Evolutionary conservation across 2,888 invertebrate genomes (phyloP).

Genomic region (Aspidiotus destructor): DNA sequence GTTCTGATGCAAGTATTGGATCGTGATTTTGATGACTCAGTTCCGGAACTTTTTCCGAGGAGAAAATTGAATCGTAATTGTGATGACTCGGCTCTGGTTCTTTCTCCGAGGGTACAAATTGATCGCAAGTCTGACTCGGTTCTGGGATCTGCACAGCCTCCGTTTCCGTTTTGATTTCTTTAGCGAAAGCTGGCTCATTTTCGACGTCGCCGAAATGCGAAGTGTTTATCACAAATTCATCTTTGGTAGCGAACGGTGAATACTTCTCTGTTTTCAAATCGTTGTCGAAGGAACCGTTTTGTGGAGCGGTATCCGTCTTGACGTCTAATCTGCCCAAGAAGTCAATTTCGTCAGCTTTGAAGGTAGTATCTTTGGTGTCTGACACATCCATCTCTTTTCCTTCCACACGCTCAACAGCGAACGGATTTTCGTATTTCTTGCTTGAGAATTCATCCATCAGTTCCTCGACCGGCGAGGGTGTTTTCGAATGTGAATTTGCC

Average conservation of each 20-base stretch:
- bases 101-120: too few species aligned
- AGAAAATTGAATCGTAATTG: too few species aligned
- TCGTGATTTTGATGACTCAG: neutral
- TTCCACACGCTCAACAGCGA: neutral
- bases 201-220: neutral
- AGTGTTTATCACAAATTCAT: neutral
- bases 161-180: neutral
- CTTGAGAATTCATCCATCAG: neutral
- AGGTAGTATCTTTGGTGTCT: neutral
- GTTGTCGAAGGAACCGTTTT: neutral
- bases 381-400: slow-evolving; percentile 15
- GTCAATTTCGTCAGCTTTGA: neutral
- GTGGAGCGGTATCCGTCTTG: neutral
- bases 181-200: neutral
- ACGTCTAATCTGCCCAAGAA: neutral
- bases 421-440: slow-evolving; percentile 15
- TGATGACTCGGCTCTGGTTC: too few species aligned
- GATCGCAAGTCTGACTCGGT: too few species aligned
- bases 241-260: slow-evolving; percentile 3
- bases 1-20: neutral
- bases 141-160: neutral
- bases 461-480: neutral
- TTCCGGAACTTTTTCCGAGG: neutral
- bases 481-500: neutral
- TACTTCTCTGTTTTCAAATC: slow-evolving; percentile 7